Base-by-base conservation (phyloP, 1,140 invertebrate species). In the Oncopeltus fasciatus region DNA sequence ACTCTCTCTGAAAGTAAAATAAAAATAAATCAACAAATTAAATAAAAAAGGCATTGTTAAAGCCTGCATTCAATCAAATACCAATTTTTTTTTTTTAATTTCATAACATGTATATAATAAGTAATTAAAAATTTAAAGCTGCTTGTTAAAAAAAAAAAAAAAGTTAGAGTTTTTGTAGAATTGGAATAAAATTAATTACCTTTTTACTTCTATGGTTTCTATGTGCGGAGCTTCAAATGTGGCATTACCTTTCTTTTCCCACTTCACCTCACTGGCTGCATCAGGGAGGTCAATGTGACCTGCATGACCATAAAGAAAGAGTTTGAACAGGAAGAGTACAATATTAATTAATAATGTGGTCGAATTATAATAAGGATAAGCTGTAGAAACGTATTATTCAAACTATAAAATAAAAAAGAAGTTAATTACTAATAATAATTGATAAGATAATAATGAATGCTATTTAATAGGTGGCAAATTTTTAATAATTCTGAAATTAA, bases 251-350 rank as follows among this genome's bases (percentile, higher is more conserved):
- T 78, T 71, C 68, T 78, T 80, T 49, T 72, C 73, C 84, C 84
- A 86, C 5, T 75, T 76, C 24, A 84, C 80, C 60, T 83, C 83
- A 68, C 80, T 84, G 27, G 75, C 76, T 28, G 83, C 82, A 70
- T 86, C 84, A n/a, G 84, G 83, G 31, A 86, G 72, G 68, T 83
- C 78, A n/a, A 84, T 80, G 56, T 74, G 73, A 31, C 76, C 76
- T 77, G 65, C 68, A 71, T 69, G 58, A 60, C 20, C 67, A 59
- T 27, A 14, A 29, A 44, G 2, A 44, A 44, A 44, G 14, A 16
- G 2, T 16, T 16, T 44, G 9, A 44, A 44, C 43, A 44, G 2
- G 9, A n/a, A n/a, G n/a, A n/a, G n/a, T n/a, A n/a, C n/a, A n/a
- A n/a, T n/a, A n/a, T n/a, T n/a, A n/a, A n/a, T n/a, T n/a, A n/a